Percentiles rank a stretch among this genome's conserved stretches.
Evolutionary conservation across 2,113 vertebrate genomes (phyloP).

Genomic region (Cochlearius cochlearius): DNA sequence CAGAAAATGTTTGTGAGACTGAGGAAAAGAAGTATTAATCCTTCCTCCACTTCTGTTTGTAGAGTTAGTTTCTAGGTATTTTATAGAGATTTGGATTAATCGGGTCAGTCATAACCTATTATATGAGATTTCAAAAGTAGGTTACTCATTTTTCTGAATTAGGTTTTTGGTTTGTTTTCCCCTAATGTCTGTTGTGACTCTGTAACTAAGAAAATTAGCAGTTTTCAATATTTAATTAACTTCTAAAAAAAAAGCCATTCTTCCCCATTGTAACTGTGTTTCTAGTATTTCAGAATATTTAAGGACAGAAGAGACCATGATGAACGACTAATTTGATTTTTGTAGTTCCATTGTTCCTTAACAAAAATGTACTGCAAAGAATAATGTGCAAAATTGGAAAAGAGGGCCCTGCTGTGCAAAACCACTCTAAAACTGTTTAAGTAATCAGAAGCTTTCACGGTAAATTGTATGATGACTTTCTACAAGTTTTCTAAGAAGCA

Average conservation of each 20-base stretch:
- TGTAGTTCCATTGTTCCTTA: slow-evolving; percentile 22
- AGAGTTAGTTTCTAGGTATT: neutral
- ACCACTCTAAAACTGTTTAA: neutral
- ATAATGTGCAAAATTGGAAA: slow-evolving; percentile 29
- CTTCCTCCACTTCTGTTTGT: neutral
- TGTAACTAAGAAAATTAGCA: neutral
- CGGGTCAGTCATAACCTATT: neutral
- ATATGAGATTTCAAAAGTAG: slow-evolving; percentile 6
- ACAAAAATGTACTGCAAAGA: slow-evolving; percentile 25
- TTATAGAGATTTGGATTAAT: neutral
- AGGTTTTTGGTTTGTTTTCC: neutral
- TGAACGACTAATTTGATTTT: slow-evolving; percentile 20
- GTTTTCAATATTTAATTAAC: slow-evolving; percentile 29
- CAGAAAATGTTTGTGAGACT: neutral
- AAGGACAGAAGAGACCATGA: neutral
- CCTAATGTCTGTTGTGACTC: neutral
- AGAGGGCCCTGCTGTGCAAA: slow-evolving; percentile 42
- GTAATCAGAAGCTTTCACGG: slow-evolving; percentile 19
- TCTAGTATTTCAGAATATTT: slow-evolving; percentile 20
- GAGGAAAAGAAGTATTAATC: neutral
- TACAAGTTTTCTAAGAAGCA: neutral
- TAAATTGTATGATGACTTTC: slow-evolving; percentile 8
- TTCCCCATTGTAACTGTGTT: slow-evolving; percentile 5
- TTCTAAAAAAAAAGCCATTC: slow-evolving; percentile 7
- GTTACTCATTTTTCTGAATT: slow-evolving; percentile 23